Evolutionary conservation across 1,140 invertebrate genomes (phyloP), one percentile per base, ranked within the genome.

Genomic region (Limonius californicus): DNA sequence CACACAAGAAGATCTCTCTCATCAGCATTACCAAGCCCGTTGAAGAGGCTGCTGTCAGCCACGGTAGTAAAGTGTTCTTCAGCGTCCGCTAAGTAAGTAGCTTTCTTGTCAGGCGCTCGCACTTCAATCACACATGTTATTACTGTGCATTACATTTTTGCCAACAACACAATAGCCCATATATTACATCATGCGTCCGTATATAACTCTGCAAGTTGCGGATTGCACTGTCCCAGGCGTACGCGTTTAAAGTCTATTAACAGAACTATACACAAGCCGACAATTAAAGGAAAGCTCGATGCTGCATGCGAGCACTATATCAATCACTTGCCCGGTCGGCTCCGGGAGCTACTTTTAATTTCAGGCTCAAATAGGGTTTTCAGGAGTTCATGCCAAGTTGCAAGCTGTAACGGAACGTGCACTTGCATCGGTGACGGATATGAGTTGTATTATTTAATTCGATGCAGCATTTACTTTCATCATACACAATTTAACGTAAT

Each of bases 41-140:
- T 63, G 61, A 63, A 66, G 64, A 63, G 62, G 62, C 19, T 63
- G 57, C 64, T 66, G 64, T 66, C 64, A 66, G 58, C 57, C 50
- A 21, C 55, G 50, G 61, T 55, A 59, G 64, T 60, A 66, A 66
- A 63, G 59, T 66, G 64, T 63, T 47, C 57, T 63, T 66, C 64
- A 62, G 57, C 45, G 58, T 23, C 64, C 64, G 61, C 64, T 66
- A 61, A 59, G 59, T 63, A 66, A 66, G 64, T 66, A 66, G 64
- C 64, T 63, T 66, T 66, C 64, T 66, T 63, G 57, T 57, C 61
- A 59, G 61, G 45, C 64, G 54, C 50, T 63, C 54, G 64, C 21
- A 62, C 64, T 63, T 66, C 64, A 66, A 66, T 66, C 64, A 66
- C 64, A 66, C 54, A 61, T 61, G 64, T 66, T 66, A 66, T 66